phyloP scores from a whole-genome alignment of 2,113 vertebrate species.

The Alligator mississippiensis region DNA sequence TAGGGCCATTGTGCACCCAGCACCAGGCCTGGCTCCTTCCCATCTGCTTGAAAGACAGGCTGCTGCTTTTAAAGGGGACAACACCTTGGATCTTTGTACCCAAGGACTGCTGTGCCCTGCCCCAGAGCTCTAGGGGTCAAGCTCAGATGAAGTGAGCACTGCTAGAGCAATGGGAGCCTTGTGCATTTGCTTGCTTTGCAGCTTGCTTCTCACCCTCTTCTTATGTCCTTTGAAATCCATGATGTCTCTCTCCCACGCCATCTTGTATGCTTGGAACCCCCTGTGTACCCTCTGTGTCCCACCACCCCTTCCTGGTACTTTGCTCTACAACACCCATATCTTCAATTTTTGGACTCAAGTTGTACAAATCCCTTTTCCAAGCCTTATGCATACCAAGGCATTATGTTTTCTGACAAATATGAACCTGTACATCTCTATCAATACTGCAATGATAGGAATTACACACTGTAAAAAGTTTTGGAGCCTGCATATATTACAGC shows the following conservation, averaged over 20 bases:
- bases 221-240: not conserved
- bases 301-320: fast-evolving
- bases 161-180: no score
- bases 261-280: not conserved
- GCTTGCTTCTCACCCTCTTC: not conserved
- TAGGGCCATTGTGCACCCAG: not conserved
- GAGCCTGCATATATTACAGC: not conserved
- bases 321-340: fast-evolving
- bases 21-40: not conserved
- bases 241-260: not conserved
- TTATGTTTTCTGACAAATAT: not conserved
- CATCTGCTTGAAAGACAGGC: fast-evolving
- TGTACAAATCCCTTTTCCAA: not conserved
- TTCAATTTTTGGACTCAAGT: not conserved
- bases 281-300: fast-evolving
- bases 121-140: not conserved
- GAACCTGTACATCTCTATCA: not conserved
- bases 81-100: fast-evolving
- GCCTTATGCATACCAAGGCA: not conserved
- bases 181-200: not conserved
- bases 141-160: not conserved
- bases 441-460: not conserved
- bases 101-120: no score
- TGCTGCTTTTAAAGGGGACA: not conserved
- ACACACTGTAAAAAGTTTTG: not conserved